Evolutionary conservation across 1,140 invertebrate species (phyloP).

Genomic region (Conus ventricosus): DNA sequence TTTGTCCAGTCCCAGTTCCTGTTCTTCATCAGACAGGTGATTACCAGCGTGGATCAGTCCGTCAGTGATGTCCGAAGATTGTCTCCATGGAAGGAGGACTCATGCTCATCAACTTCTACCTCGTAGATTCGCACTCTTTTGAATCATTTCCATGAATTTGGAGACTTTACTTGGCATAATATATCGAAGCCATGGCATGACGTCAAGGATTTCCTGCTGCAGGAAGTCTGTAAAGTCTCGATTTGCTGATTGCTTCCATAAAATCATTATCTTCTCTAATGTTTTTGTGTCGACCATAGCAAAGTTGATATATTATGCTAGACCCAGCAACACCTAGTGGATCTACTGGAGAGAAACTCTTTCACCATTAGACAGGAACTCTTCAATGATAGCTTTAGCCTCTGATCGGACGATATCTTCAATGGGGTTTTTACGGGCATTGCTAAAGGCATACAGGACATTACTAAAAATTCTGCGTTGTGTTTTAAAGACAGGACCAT

Average conservation of each 20-base stretch:
- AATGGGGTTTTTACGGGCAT: constrained; percentile 33
- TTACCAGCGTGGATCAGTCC: constrained; percentile 32
- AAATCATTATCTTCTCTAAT: constrained; percentile 44
- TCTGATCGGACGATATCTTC: constrained; percentile 44
- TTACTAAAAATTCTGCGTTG: constrained; percentile 46
- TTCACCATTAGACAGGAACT: constrained; percentile 31
- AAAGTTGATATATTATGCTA: constrained; percentile 53
- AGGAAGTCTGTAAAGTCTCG: constrained; percentile 32
- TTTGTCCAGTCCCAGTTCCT: constrained; percentile 8
- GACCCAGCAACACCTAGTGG: constrained; percentile 33
- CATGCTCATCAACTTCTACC: constrained; percentile 28
- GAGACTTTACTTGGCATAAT: constrained; percentile 35
- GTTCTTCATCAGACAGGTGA: constrained; percentile 10
- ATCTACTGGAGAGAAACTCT: constrained; percentile 44
- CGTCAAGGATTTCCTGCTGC: constrained; percentile 45
- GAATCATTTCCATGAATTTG: constrained; percentile 28
- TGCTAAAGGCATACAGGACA: constrained; percentile 43
- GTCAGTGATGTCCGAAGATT: constrained; percentile 41
- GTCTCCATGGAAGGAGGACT: constrained; percentile 12
- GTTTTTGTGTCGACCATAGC: constrained; percentile 43
- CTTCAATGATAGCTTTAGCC: constrained; percentile 32
- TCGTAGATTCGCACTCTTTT: neutral
- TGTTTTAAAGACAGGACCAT: constrained; percentile 31
- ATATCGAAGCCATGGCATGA: constrained; percentile 46
- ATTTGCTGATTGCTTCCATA: too few relatives aligned